phyloP scores from a whole-genome alignment of 2,888 invertebrate genomes.

The Bhutanitis thaidina region DNA sequence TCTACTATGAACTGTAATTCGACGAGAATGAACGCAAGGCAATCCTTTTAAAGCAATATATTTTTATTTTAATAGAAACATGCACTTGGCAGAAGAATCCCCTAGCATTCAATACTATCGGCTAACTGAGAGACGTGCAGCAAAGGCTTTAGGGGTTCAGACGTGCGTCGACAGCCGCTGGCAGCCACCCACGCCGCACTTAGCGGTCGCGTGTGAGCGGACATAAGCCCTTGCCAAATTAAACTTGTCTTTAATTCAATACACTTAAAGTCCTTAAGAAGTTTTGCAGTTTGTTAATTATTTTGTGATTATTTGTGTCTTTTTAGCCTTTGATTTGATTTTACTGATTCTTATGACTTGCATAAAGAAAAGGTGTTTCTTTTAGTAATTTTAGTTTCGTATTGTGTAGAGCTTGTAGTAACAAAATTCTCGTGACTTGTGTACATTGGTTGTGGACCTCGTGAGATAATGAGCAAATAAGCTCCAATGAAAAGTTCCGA shows the following conservation, averaged over 20 bases:
- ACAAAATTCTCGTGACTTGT: too few relatives aligned
- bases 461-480: too few relatives aligned
- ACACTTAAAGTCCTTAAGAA: neutral
- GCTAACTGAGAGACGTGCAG: slow-evolving; percentile 7
- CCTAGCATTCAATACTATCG: slow-evolving; percentile 9
- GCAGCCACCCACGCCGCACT: slow-evolving; percentile 1
- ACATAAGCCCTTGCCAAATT: slow-evolving; percentile 12
- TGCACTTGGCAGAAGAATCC: slow-evolving; percentile 7
- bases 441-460: too few relatives aligned
- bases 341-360: too few relatives aligned
- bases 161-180: slow-evolving; percentile 11
- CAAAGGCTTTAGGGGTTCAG: neutral
- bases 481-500: too few relatives aligned
- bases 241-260: slow-evolving; percentile 3
- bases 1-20: too few relatives aligned
- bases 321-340: neutral
- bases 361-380: too few relatives aligned
- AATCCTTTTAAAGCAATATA: too few relatives aligned
- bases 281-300: neutral
- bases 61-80: neutral
- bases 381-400: too few relatives aligned
- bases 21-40: too few relatives aligned
- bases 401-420: too few relatives aligned
- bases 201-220: slow-evolving; percentile 7
- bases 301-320: neutral